Conservation (phyloP, 2,113 vertebrate species). For the Cynopterus brachyotis region DNA sequence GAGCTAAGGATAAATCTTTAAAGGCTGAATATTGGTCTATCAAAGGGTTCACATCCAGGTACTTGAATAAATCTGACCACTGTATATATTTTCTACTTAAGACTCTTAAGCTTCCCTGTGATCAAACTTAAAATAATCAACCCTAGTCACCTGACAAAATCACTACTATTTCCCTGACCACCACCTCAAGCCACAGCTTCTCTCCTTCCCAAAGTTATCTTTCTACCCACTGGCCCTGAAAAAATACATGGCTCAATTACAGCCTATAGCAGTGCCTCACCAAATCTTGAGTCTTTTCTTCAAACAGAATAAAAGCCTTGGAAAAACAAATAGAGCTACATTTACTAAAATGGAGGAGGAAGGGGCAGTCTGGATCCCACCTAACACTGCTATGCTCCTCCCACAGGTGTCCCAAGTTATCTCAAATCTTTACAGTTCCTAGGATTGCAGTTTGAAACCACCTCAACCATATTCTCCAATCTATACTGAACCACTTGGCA, state of each 20-base stretch:
- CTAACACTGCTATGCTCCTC: not conserved
- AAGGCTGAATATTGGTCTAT: not conserved
- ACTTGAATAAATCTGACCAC: not conserved
- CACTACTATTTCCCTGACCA: not conserved
- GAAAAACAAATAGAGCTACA: not conserved
- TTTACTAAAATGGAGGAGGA: not conserved
- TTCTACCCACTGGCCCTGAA: not conserved
- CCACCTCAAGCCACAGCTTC: not conserved
- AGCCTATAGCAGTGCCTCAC: not conserved
- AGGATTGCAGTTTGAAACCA: not conserved
- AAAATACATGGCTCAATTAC: not conserved
- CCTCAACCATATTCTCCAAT: not conserved
- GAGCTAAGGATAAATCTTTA: not conserved
- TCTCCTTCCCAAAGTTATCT: not conserved
- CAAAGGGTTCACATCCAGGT: not conserved
- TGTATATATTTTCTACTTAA: not conserved
- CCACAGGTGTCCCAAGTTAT: not conserved
- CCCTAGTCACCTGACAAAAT: not conserved
- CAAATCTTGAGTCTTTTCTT: not conserved
- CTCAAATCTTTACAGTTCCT: not conserved
- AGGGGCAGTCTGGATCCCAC: not conserved
- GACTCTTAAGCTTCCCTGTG: not conserved
- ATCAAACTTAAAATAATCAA: not conserved
- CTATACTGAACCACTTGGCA: not conserved
- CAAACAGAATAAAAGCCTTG: not conserved